Conservation (phyloP, 1,140 invertebrate genomes). For the Galendromus occidentalis region DNA sequence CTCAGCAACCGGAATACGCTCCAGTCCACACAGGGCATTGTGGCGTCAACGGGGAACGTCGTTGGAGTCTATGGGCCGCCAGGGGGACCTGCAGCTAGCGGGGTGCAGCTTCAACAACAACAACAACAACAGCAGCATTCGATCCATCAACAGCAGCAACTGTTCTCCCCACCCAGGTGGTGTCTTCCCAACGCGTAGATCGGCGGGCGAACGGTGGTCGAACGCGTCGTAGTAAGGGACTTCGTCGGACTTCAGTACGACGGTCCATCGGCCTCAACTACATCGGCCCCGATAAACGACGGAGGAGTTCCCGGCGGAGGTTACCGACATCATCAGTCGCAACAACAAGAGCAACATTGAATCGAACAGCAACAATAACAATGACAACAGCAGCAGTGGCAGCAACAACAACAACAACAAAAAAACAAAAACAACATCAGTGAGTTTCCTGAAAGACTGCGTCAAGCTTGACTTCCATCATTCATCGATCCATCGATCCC, state of each 20-base stretch:
- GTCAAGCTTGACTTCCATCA: background rate
- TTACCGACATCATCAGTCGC: background rate
- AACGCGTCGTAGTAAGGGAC: too few relatives aligned
- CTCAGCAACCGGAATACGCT: background rate
- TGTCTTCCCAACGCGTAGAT: background rate
- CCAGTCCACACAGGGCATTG: too few relatives aligned
- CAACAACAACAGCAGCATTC: background rate
- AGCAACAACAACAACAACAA: background rate
- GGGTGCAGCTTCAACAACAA: background rate
- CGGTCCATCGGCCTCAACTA: background rate
- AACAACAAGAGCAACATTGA: background rate
- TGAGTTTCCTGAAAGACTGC: constrained; percentile 8
- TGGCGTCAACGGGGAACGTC: too few relatives aligned
- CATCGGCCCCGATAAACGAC: background rate
- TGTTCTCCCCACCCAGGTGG: constrained; percentile 7
- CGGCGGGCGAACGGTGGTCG: too few relatives aligned
- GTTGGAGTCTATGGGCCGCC: too few relatives aligned
- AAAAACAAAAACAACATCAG: background rate
- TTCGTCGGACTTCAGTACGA: too few relatives aligned
- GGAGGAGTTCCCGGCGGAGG: background rate
- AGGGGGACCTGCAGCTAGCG: background rate
- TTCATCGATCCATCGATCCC: too few relatives aligned
- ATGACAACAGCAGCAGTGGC: background rate
- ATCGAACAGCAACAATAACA: background rate
- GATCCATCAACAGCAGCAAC: background rate